Base-by-base conservation (phyloP, 2,797 vertebrate genomes). In the Eulemur albifrons region DNA sequence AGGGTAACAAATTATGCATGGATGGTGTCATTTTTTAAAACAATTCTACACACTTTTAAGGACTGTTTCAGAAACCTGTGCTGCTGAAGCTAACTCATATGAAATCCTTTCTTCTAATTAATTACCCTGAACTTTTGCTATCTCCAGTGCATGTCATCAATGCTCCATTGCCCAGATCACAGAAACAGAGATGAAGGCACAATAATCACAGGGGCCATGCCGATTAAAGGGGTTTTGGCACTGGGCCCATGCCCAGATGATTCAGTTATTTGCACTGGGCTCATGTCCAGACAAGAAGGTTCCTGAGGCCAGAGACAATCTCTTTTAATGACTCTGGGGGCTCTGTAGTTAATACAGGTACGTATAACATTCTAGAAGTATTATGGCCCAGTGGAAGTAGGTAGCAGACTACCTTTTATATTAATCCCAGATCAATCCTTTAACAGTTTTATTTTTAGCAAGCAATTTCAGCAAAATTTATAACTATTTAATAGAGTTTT, bases 1-100 rank as follows among this genome's bases (percentile, higher is more conserved):
- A 97, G 97, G 87, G 27, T 87, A 93, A 40, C 4, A 52, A 7
- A 76, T 59, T 54, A 70, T n/a, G 9, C 25, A 45, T n/a, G n/a
- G 0, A 8, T 30, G 1, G 25, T 48, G 11, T n/a, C 14, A n/a
- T 43, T 54, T 52, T 75, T 67, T 2, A 85, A 43, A 43, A 73
- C 23, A 50, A 17, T n/a, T 35, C 10, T 50, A 40, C 5, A 65
- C 5, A 54, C 0, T 2, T 32, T 27, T 57, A 30, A 77, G 25
- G 25, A 80, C 21, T 76, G 4, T 13, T 35, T 85, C n/a, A 70
- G 50, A 89, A 89, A 65, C 38, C 15, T 32, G 10, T 40, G 23
- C 3, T 75, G 18, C 25, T 21, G 20, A 69, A 38, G n/a, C 38
- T 43, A 12, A 89, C n/a, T 75, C 75, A 2, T 25, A 40, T 14